These are phyloP conservation scores for Carcharodon carcharias DNA, from an alignment of 2,797 vertebrate species.

Conservation along the genomic window DNA sequence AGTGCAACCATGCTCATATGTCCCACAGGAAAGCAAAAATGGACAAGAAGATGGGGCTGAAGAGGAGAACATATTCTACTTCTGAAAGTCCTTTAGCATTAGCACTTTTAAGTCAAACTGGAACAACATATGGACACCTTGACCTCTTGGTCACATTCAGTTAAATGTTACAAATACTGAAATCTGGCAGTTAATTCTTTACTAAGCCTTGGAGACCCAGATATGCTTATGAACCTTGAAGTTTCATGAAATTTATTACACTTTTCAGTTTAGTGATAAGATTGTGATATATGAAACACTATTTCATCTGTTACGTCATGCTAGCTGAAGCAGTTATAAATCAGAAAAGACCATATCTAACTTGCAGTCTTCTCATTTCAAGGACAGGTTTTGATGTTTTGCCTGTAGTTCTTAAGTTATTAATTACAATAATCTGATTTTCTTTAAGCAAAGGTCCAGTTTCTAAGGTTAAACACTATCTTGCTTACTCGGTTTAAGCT, in stretches of 20 bases:
- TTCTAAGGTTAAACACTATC: conserved; percentile 18
- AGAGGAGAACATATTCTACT: conserved; percentile 61
- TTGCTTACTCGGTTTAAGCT: conserved; percentile 17
- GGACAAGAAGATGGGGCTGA: conserved; percentile 62
- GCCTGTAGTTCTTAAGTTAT: background rate
- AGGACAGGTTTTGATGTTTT: conserved; percentile 31
- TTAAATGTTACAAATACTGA: conserved; percentile 28
- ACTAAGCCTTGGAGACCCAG: conserved; percentile 10
- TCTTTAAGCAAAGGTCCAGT: conserved; percentile 11
- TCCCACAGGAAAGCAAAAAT: conserved; percentile 59
- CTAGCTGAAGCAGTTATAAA: conserved; percentile 23
- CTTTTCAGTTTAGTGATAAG: conserved; percentile 36
- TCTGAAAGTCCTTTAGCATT: conserved; percentile 49
- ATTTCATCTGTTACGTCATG: conserved; percentile 21
- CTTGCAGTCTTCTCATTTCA: conserved; percentile 26
- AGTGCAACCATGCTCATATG: conserved; percentile 50
- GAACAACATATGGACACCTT: conserved; percentile 29
- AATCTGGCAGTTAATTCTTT: conserved; percentile 21
- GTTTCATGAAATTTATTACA: conserved; percentile 35
- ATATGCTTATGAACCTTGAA: conserved; percentile 34
- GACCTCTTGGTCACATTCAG: conserved; percentile 27
- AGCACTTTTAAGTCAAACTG: conserved; percentile 33
- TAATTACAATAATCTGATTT: conserved; percentile 30
- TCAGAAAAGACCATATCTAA: conserved; percentile 19
- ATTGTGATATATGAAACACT: conserved; percentile 30